Conservation (phyloP, 2,888 invertebrate species). For the Sylvicola cinctus region DNA sequence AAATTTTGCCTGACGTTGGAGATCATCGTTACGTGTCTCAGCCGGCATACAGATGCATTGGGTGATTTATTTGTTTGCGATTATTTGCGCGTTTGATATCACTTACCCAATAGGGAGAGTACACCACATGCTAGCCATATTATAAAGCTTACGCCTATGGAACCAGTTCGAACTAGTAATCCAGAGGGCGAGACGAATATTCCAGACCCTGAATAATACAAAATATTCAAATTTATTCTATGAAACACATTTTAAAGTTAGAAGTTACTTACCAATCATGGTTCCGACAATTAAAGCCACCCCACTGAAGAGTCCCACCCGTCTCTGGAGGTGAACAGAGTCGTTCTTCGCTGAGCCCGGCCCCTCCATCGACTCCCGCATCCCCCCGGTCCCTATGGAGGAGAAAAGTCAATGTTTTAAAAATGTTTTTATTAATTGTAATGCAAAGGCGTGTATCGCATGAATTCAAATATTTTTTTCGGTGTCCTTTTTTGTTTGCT, state of each 20-base stretch:
- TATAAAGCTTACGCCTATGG: constrained; percentile 85
- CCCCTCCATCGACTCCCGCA: constrained; percentile 56
- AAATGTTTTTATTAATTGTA: too few species aligned
- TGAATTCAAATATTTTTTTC: too few species aligned
- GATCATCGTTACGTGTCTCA: background rate
- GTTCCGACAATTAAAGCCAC: constrained; percentile 97
- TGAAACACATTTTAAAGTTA: background rate
- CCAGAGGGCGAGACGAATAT: constrained; percentile 97
- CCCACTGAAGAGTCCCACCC: constrained; percentile 98
- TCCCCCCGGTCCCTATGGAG: constrained; percentile 23
- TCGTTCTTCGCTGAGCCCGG: constrained; percentile 84
- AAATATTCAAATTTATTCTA: background rate
- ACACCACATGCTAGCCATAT: constrained; percentile 90
- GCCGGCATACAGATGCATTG: too few species aligned
- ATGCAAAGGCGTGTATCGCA: too few species aligned
- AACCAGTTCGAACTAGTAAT: constrained; percentile 76
- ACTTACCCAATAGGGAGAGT: constrained; percentile 71
- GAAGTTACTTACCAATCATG: constrained; percentile 66
- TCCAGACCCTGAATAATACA: constrained; percentile 58
- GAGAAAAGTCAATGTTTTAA: background rate
- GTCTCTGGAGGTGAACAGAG: constrained; percentile 97
- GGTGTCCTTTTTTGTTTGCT: too few species aligned
- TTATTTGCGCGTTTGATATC: background rate
- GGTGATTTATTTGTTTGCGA: too few species aligned
- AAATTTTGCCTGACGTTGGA: too few species aligned